Base-by-base conservation (phyloP, 1,140 invertebrate species). In the Helicoverpa armigera region DNA sequence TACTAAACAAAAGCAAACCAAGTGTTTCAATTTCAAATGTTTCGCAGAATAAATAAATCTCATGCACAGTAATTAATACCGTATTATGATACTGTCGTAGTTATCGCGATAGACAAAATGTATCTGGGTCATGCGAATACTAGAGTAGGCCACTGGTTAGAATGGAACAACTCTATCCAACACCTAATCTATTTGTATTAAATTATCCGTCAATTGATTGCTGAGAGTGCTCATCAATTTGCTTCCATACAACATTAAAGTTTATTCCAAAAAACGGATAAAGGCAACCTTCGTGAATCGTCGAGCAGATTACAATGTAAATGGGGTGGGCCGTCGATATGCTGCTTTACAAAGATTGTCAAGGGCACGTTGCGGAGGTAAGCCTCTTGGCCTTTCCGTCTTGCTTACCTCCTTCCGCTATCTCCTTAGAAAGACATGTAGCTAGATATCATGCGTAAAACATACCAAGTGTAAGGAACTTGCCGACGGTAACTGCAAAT, bases 341-440 rank as follows among this genome's bases (percentile, higher is more conserved):
- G 63, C 58, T 60, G 53, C 77, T 72, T 76, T 76, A 76, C 81
- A 53, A 67, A 80, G 78, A 73, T 60, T 72, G 79, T 80, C 83
- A 84, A 87, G 84, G 86, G 86, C 82, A 69, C 51, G 77, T 54
- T 43, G 67, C 81, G 73, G 79, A 87, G 84, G 82, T 80, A 63
- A 83, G 75, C 75, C 60, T 82, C 81, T 76, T 12, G 63, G 10
- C 51, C 54, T 51, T 81, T 76, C 80, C 80, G 80, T 76, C 53
- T 81, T 77, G 61, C 51, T 63, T 77, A 56, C 56, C 53, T 53
- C 43, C 82, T 88, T 87, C 87, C 87, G 87, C 82, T 75, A 85
- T 86, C 82, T 77, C 85, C 87, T 82, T 88, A 85, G 67, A 80
- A 43, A 85, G 82, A 79, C 76, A 29, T 61, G 78, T 54, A 74